phyloP scores from a whole-genome alignment of 2,888 invertebrate genomes.

The Lepetodrilus schrolli region DNA sequence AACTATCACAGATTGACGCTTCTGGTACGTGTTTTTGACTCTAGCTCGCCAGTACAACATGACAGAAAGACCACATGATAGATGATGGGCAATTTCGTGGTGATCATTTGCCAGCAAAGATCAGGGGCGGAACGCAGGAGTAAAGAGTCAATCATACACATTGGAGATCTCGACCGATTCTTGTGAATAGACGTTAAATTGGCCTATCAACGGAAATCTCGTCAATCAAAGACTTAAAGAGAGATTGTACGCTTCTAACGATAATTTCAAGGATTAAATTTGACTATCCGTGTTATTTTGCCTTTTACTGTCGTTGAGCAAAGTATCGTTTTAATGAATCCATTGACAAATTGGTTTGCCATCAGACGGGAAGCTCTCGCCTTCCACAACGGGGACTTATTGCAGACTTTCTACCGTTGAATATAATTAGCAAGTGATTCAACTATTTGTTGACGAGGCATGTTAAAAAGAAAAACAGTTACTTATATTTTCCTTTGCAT shows the following conservation, averaged over 20 bases:
- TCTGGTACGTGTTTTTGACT: neutral
- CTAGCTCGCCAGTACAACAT: neutral
- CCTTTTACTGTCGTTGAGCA: conserved; percentile 12
- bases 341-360: conserved; percentile 11
- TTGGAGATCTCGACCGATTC: conserved; percentile 23
- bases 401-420: too few species aligned
- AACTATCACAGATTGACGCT: conserved; percentile 1
- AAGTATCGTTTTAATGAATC: conserved; percentile 13
- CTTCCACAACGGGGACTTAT: too few species aligned
- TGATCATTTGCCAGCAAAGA: neutral
- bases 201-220: conserved; percentile 5
- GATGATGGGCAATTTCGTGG: conserved; percentile 1
- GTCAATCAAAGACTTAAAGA: conserved; percentile 13
- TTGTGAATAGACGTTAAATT: conserved; percentile 22
- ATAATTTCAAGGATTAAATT: conserved; percentile 23
- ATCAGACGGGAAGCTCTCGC: too few species aligned
- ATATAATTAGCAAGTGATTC: too few species aligned
- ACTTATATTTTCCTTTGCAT: too few species aligned
- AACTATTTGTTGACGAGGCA: too few species aligned
- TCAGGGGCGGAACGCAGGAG: neutral
- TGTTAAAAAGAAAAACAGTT: too few species aligned
- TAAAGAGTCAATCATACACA: neutral
- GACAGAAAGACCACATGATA: neutral
- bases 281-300: conserved; percentile 26
- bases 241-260: conserved; percentile 10